Conservation (phyloP, 2,888 invertebrate species). For the Epirrita christyi region DNA sequence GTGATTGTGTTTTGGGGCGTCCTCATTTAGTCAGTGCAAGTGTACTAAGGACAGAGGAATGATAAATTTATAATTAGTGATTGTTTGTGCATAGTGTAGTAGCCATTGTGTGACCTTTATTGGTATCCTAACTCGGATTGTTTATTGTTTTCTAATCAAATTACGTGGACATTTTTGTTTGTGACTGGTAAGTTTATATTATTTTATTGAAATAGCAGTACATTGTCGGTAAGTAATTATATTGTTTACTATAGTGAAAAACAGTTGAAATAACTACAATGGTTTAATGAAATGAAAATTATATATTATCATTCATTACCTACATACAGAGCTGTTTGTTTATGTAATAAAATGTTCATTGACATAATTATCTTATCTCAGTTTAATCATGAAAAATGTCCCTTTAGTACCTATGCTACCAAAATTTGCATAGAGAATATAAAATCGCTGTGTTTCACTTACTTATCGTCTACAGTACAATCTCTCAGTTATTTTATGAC, state of each 20-base stretch:
- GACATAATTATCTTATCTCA: background rate
- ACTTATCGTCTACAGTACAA: too few species aligned
- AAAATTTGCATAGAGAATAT: background rate
- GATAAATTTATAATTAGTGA: background rate
- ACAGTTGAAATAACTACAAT: background rate
- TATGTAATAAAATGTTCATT: slow-evolving; percentile 21
- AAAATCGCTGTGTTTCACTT: too few species aligned
- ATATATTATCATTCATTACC: too few species aligned
- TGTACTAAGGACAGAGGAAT: slow-evolving; percentile 12
- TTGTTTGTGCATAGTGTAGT: slow-evolving; percentile 4
- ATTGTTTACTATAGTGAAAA: too few species aligned
- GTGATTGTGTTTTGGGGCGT: background rate
- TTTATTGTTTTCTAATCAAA: slow-evolving; percentile 11
- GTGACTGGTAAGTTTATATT: slow-evolving; percentile 1
- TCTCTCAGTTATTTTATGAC: too few species aligned
- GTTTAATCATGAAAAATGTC: background rate
- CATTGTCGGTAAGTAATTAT: too few species aligned
- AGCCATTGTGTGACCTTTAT: slow-evolving; percentile 8
- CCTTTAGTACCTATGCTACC: background rate
- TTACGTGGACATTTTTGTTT: background rate
- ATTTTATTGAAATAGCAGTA: background rate
- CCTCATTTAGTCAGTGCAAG: slow-evolving; percentile 16
- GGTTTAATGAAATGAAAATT: too few species aligned
- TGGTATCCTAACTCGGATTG: background rate
- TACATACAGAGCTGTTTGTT: too few species aligned